These are phyloP conservation scores for Acanthiza pusilla DNA, from an alignment of 2,797 vertebrate species.

Conservation along the genomic window DNA sequence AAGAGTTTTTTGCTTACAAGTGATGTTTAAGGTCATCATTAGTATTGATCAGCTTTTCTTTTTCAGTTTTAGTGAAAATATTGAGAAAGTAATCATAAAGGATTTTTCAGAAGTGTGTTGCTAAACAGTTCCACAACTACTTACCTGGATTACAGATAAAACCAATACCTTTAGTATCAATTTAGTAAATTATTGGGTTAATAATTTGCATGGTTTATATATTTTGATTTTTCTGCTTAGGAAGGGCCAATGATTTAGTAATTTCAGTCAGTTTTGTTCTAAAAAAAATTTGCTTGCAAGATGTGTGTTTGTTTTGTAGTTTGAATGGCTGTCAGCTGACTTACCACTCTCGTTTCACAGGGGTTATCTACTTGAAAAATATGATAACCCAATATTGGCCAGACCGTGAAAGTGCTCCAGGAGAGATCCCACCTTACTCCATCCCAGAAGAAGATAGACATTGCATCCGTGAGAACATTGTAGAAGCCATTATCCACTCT, in stretches of 20 bases:
- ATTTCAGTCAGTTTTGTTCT: neutral
- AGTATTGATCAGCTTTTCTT: neutral
- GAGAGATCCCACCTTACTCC: constrained; percentile 86
- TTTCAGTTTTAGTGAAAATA: neutral
- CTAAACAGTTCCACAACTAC: neutral
- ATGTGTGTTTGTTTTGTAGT: neutral
- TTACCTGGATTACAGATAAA: neutral
- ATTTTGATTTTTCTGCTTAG: neutral
- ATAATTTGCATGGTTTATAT: neutral
- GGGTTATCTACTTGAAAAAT: constrained; percentile 99
- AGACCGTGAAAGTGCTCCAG: constrained; percentile 86
- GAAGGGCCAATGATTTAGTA: neutral
- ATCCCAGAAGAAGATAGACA: constrained; percentile 96
- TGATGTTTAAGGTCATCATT: neutral
- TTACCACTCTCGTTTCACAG: constrained; percentile 64
- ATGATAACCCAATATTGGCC: constrained; percentile 99
- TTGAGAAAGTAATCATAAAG: neutral
- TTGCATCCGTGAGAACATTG: constrained; percentile 96
- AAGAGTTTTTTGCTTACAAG: neutral
- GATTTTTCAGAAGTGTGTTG: neutral
- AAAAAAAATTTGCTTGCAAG: neutral
- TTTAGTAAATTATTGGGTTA: neutral
- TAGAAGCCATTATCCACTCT: constrained; percentile 98
- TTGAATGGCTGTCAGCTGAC: neutral
- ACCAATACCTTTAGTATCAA: neutral